Percentiles rank a stretch among this genome's conserved stretches.
These are phyloP conservation scores for Wasmannia auropunctata DNA, from an alignment of 1,140 invertebrate species.

Conservation along the genomic window DNA sequence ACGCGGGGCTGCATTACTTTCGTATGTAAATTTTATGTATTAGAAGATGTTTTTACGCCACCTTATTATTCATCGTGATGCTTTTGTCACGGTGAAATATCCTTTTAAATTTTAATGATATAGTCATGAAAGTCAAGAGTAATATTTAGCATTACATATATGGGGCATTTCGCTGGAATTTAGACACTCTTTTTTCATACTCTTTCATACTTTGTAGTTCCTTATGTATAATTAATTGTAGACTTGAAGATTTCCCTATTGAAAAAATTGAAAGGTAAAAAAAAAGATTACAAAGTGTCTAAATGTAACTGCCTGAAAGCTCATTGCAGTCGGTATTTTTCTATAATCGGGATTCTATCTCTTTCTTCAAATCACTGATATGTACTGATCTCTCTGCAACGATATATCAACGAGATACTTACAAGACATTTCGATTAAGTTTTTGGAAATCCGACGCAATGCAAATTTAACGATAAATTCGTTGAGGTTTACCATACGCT, in stretches of 20 bases:
- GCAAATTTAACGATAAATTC: slow-evolving; percentile 1
- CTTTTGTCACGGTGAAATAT: slow-evolving; percentile 45
- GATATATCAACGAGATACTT: slow-evolving; percentile 56
- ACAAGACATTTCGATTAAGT: slow-evolving; percentile 5
- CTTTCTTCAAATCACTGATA: slow-evolving; percentile 19
- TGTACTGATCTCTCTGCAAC: slow-evolving; percentile 59
- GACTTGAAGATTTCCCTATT: slow-evolving; percentile 12
- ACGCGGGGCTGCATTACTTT: slow-evolving; percentile 56
- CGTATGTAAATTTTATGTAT: slow-evolving; percentile 57
- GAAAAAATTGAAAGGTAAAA: slow-evolving; percentile 32
- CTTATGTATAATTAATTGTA: slow-evolving; percentile 43
- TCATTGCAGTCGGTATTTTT: not conserved
- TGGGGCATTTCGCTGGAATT: slow-evolving; percentile 36
- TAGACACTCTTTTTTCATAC: slow-evolving; percentile 47
- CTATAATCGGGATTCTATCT: not conserved
- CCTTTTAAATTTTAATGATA: slow-evolving; percentile 46
- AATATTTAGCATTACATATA: slow-evolving; percentile 47
- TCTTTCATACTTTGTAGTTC: slow-evolving; percentile 22
- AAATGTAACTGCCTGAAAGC: slow-evolving; percentile 35
- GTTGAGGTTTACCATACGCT: slow-evolving; percentile 32
- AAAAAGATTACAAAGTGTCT: slow-evolving; percentile 27
- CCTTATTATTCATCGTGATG: slow-evolving; percentile 50
- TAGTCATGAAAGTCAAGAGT: slow-evolving; percentile 43
- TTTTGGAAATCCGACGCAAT: not conserved
- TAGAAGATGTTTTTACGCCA: slow-evolving; percentile 43